Base-by-base conservation (phyloP, 2,797 vertebrate genomes). In the Hydrocynus forskahlii region DNA sequence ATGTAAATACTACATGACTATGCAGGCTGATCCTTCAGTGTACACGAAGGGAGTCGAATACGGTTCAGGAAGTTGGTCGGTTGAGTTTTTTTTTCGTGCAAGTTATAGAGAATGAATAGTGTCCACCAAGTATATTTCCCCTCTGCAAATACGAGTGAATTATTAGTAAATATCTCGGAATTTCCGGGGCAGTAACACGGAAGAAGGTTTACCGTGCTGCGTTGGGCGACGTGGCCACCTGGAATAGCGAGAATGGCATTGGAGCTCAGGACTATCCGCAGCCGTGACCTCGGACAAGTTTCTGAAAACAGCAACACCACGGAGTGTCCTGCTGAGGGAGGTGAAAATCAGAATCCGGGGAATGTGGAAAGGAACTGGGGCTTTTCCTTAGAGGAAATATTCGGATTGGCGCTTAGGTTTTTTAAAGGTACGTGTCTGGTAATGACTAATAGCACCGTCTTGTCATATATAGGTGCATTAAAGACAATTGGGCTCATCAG, bases 351-450 rank as follows among this genome's bases (percentile, higher is more conserved):
- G 77, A 88, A 80, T 87, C 83, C 90, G 80, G 52, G 89, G 0
- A 91, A n/a, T 45, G 62, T 96, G 86, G 97, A 97, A 90, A 94
- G 89, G 90, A 95, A 95, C 90, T 99, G 96, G 97, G 97, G 97
- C 78, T 98, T 99, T 89, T 91, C 94, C 78, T 88, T 97, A 79
- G 94, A 94, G 62, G 97, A 98, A 89, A 93, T 98, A 0, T 97
- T 97, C 90, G 92, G 94, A 55, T 92, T 99, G 92, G 96, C 96
- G 8, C 93, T 98, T 68, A 96, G 95, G 87, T 99, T 99, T 85
- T 97, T 98, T 85, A 98, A 97, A 97, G 97, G 97, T 99, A 94
- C 7, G 19, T 54, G 13, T 4, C 54, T 7, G 54, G 54, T 7
- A 43, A 17, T 8, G 19, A 57, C 17, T 57, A 7, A n/a, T 54